phyloP scores from a whole-genome alignment of 2,888 invertebrate genomes.

The Argyra leucocephala region DNA sequence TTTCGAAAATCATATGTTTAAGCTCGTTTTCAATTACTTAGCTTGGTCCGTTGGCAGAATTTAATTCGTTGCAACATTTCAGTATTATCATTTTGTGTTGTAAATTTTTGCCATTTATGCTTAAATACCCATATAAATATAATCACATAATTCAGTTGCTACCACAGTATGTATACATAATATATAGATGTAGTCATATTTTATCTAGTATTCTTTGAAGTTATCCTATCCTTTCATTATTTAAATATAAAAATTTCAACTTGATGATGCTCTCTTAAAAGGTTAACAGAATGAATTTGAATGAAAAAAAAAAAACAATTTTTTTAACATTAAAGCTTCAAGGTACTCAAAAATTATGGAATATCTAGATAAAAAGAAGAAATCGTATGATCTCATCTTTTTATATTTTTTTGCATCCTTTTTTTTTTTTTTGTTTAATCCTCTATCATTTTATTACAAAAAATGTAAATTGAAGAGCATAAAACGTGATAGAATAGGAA shows the following conservation, averaged over 20 bases:
- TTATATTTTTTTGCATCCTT: background rate
- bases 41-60: no score
- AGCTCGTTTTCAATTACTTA: no score
- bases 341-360: background rate
- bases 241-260: background rate
- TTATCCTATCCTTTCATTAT: background rate
- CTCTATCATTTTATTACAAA: background rate
- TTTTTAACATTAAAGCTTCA: background rate
- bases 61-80: no score
- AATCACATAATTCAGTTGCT: no score
- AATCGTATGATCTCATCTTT: background rate
- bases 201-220: background rate
- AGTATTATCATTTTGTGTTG: no score
- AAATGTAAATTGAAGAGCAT: background rate
- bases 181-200: no score
- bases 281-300: background rate
- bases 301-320: background rate
- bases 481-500: background rate
- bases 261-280: background rate
- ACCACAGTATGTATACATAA: no score
- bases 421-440: background rate
- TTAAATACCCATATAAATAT: no score
- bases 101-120: no score
- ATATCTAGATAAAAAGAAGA: background rate
- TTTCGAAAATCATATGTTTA: no score